Conservation (phyloP, 2,888 invertebrate genomes). For the Sepiola atlantica region DNA sequence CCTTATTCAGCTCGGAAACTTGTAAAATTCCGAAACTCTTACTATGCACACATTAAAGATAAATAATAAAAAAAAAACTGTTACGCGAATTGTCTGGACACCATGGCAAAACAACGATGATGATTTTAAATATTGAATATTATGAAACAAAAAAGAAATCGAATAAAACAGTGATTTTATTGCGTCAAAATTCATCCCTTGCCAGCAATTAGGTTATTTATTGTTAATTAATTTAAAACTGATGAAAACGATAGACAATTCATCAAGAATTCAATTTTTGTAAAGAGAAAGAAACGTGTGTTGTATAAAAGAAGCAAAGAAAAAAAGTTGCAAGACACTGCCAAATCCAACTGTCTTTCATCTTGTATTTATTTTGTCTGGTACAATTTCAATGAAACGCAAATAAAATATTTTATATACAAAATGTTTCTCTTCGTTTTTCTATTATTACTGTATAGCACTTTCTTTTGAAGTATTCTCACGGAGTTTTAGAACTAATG, state of each 20-base stretch:
- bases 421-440: not conserved
- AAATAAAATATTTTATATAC: not conserved
- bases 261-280: not conserved
- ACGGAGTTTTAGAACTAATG: not conserved
- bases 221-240: not conserved
- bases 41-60: no score
- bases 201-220: not conserved
- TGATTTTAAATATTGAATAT: no score
- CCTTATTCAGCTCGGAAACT: no score
- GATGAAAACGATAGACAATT: not conserved
- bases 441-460: not conserved
- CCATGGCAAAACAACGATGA: no score
- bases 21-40: no score
- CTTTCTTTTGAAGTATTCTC: not conserved
- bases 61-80: no score
- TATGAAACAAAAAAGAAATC: not conserved
- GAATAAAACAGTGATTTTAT: not conserved
- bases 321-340: conserved; percentile 6
- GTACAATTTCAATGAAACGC: conserved; percentile 2
- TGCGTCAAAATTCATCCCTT: not conserved
- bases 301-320: not conserved
- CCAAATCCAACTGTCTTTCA: not conserved
- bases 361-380: conserved; percentile 15
- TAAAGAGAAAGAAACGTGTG: not conserved
- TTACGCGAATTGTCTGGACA: no score